Conservation (phyloP, 1,140 invertebrate species). For the Cyclargus thomasi region DNA sequence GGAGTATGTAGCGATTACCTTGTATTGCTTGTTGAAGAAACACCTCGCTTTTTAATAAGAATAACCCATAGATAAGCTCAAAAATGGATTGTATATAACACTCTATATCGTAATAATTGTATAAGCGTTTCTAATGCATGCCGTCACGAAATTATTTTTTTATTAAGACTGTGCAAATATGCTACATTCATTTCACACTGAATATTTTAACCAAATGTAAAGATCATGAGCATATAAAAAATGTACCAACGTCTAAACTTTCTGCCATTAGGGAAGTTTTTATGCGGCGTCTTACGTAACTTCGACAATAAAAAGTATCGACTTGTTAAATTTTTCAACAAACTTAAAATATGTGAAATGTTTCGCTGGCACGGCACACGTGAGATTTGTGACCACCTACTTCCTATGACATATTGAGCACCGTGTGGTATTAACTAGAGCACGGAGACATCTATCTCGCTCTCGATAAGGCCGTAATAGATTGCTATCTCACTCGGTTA, state of each 20-base stretch:
- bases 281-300: neutral
- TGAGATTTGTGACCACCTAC: slow-evolving; percentile 8
- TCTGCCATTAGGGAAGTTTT: too few relatives aligned
- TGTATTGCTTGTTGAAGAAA: neutral
- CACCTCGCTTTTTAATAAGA: too few relatives aligned
- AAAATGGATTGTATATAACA: too few relatives aligned
- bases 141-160: too few relatives aligned
- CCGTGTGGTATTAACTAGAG: slow-evolving; percentile 20
- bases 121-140: too few relatives aligned
- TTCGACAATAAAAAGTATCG: neutral
- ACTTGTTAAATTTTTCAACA: slow-evolving; percentile 11
- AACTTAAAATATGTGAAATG: slow-evolving; percentile 13
- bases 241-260: too few relatives aligned
- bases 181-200: too few relatives aligned
- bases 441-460: slow-evolving; percentile 18
- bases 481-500: neutral
- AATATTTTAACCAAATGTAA: too few relatives aligned
- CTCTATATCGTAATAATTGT: too few relatives aligned
- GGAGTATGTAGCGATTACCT: neutral
- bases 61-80: too few relatives aligned
- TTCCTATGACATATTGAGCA: slow-evolving; percentile 18
- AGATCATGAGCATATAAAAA: too few relatives aligned
- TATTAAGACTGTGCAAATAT: too few relatives aligned
- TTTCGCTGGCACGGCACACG: slow-evolving; percentile 15
- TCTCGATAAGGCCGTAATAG: slow-evolving; percentile 1